Conservation (phyloP, 2,797 vertebrate species). For the Spea hammondii region DNA sequence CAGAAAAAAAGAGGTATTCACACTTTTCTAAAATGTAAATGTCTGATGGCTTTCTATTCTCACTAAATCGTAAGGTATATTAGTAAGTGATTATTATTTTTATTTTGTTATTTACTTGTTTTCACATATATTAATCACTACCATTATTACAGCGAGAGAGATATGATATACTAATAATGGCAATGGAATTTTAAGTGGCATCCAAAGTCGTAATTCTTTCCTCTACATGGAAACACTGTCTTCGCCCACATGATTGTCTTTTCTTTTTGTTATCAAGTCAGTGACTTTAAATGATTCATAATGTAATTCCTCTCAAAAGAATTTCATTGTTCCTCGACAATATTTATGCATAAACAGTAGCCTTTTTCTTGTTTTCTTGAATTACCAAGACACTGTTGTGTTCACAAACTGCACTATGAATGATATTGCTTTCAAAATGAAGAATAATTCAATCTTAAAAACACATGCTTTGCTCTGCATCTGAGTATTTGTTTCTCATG, state of each 20-base stretch:
- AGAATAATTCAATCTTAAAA: conserved; percentile 48
- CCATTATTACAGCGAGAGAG: conserved; percentile 18
- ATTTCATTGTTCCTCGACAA: conserved; percentile 30
- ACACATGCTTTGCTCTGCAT: conserved; percentile 38
- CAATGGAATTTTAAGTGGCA: conserved; percentile 16
- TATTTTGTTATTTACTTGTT: too few species aligned
- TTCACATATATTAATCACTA: background rate
- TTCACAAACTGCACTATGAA: conserved; percentile 42
- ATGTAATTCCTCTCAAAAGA: conserved; percentile 33
- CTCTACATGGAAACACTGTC: conserved; percentile 23
- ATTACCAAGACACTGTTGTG: conserved; percentile 32
- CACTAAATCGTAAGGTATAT: too few species aligned
- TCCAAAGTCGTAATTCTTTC: conserved; percentile 19
- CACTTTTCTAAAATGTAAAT: too few species aligned
- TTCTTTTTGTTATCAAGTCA: conserved; percentile 41
- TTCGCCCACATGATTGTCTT: conserved; percentile 8
- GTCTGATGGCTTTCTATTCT: too few species aligned
- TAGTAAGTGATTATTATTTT: too few species aligned
- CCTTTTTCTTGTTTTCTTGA: conserved; percentile 12
- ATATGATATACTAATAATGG: conserved; percentile 23
- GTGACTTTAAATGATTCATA: conserved; percentile 48
- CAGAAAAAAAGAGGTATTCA: too few species aligned
- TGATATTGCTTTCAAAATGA: conserved; percentile 49
- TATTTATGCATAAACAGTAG: conserved; percentile 44
- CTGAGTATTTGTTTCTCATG: conserved; percentile 39